Evolutionary conservation across 2,888 invertebrate genomes (phyloP), one percentile per base, ranked within the genome.

Genomic region (Amphipoea oculea): DNA sequence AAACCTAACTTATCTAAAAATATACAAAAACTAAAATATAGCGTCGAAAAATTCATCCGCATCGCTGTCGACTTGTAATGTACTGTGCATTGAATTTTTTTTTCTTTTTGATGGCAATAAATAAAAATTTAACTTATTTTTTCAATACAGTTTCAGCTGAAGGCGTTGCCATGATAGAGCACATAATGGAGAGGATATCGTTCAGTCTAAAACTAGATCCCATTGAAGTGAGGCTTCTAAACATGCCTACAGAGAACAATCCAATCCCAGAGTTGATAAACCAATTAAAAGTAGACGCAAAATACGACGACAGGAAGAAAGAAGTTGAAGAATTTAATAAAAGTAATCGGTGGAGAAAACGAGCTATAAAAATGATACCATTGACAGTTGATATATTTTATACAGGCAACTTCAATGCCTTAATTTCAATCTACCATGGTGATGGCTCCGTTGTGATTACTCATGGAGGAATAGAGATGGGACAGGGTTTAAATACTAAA

Each of bases 401-500:
- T 72, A 93, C 94, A 65, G 97, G 97, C 0, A 97, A 97, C 36
- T 98, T 93, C 83, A 97, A 97, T 89, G 97, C 97, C 0, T 92
- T 97, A 63, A 97, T 98, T 14, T 97, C 98, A 7, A 97, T 98
- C 77, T 98, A 97, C 90, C 97, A 98, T 36, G 96, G 96, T 2
- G 98, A 98, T 93, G 98, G 98, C 0, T 97, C 98, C 1, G 98
- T 99, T 0, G 96, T 97, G 0, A 94, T 98, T 5, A 96, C 97
- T 2, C 98, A 98, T 88, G 98, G 97, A 51, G 98, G 98, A 3
- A 96, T 98, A 68, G 98, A 98, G 96, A 97, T 98, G 95, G 98
- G 98, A 0, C 98, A 99, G 97, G 99, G 98, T 3, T 96, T 98
- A 66, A 98, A 98, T 88, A 98, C 98, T 0, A 98, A 98, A 97